Percentiles rank a stretch among this genome's conserved stretches.
phyloP scores from a whole-genome alignment of 2,113 vertebrate genomes.

The Saccopteryx leptura region DNA sequence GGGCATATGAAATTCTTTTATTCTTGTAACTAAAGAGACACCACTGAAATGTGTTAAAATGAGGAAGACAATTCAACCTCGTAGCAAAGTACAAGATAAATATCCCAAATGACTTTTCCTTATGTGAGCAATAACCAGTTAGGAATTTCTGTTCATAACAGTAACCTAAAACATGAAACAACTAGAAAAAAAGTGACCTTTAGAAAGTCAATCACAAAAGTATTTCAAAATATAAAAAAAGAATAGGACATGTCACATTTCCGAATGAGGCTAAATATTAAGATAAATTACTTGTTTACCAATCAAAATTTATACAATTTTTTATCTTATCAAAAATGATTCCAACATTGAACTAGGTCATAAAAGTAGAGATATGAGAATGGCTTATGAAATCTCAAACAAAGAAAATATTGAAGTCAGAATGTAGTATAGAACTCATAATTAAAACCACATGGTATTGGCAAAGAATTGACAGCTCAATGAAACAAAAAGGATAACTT shows the following conservation, averaged over 20 bases:
- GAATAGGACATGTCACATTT: neutral
- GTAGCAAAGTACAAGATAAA: neutral
- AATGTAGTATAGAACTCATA: conserved; percentile 61
- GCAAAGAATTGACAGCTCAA: conserved; percentile 73
- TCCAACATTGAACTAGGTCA: conserved; percentile 49
- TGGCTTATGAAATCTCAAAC: conserved; percentile 66
- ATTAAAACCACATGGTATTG: conserved; percentile 75
- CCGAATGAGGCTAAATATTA: conserved; percentile 40
- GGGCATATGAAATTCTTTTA: neutral
- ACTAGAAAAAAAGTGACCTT: conserved; percentile 43
- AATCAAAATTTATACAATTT: conserved; percentile 57
- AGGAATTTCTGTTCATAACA: neutral
- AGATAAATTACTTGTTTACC: conserved; percentile 25
- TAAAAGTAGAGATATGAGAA: conserved; percentile 71
- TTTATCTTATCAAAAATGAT: conserved; percentile 56
- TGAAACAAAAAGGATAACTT: conserved; percentile 71
- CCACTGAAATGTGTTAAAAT: conserved; percentile 11
- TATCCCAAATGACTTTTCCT: neutral
- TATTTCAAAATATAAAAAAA: conserved; percentile 50
- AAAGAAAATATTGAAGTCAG: conserved; percentile 74
- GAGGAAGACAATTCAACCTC: conserved; percentile 25
- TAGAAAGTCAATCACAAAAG: neutral
- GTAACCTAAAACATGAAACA: conserved; percentile 23
- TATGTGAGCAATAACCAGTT: neutral
- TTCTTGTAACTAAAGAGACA: conserved; percentile 25